Conservation (phyloP, 2,113 vertebrate species). For the Vidua chalybeata region DNA sequence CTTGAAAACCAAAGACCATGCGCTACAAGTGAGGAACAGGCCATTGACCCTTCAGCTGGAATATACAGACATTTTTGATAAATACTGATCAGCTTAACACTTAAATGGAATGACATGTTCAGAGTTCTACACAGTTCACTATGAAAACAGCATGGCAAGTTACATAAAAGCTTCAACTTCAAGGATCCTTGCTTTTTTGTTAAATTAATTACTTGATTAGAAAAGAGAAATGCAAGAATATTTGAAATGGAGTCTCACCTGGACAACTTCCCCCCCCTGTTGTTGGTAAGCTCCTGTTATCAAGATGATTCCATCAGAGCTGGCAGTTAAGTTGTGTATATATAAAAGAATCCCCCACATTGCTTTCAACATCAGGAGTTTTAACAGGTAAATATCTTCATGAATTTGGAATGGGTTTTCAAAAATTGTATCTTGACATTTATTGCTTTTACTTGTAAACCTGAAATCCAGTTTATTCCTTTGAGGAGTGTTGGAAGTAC, state of each 20-base stretch:
- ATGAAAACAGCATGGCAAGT: slow-evolving; percentile 33
- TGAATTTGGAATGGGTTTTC: slow-evolving; percentile 50
- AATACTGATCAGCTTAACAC: slow-evolving; percentile 52
- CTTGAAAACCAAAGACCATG: slow-evolving; percentile 50
- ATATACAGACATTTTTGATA: slow-evolving; percentile 22
- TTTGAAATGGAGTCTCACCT: slow-evolving; percentile 33
- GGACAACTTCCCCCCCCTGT: not conserved
- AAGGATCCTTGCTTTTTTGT: not conserved
- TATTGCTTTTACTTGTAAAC: slow-evolving; percentile 66
- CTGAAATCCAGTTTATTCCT: slow-evolving; percentile 54
- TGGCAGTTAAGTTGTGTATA: slow-evolving; percentile 6
- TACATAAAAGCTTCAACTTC: slow-evolving; percentile 49
- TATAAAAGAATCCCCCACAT: slow-evolving; percentile 35
- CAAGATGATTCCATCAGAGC: not conserved
- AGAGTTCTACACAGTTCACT: not conserved
- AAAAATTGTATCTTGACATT: slow-evolving; percentile 17
- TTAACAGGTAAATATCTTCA: not conserved
- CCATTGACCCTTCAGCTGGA: slow-evolving; percentile 31
- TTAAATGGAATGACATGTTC: slow-evolving; percentile 57
- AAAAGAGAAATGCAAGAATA: slow-evolving; percentile 33
- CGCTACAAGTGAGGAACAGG: slow-evolving; percentile 33
- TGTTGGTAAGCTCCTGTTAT: slow-evolving; percentile 6
- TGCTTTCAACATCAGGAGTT: slow-evolving; percentile 10
- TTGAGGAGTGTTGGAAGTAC: not conserved
- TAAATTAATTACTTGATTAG: not conserved